Base-by-base conservation (phyloP, 2,888 invertebrate genomes). In the Sphecodes monilicornis region DNA sequence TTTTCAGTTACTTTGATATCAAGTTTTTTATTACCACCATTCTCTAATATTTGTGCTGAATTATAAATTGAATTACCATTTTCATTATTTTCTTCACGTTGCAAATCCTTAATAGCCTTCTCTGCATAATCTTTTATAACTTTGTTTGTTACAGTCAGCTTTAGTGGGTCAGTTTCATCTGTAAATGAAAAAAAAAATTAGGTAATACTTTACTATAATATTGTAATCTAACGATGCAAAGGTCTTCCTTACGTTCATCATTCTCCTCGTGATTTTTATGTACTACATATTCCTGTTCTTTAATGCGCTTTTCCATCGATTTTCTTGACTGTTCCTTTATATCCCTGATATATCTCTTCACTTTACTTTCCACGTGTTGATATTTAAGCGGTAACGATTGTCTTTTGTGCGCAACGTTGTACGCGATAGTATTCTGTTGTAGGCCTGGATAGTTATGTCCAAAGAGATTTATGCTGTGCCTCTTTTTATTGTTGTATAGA, bases 311-410 rank as follows among this genome's bases (percentile, higher is more conserved):
- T 76, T 89, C 86, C 50, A 81, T 46, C 6, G 91, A 91, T n/a
- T 68, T 83, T 39, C 83, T 86, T 36, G 50, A 88, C 68, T 85
- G 91, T 50, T 90, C 86, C 18, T 88, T 90, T 69, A 90, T 86
- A 36, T 85, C 81, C 39, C 85, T 85, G 66, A 94, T 94, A 64
- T 94, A 94, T 26, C 85, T 89, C 83, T 92, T 94, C 0, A 94
- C 94, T 91, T 93, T 94, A 79, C 94, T 94, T 80, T 91, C 82
- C 32, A 94, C 89, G 73, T 93, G 88, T 32, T 88, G 90, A 86
- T 92, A 94, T 69, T 82, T 92, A 64, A 70, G 78, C 16, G 86
- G 79, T n/a, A 86, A 82, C 5, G 89, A 70, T 43, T 81, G 83
- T 43, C 82, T 90, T 71, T 82, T 91, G 43, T 82, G 71, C 3